Evolutionary conservation across 2,797 vertebrate genomes (phyloP), one percentile per base, ranked within the genome.

Genomic region (Acanthornis magna): DNA sequence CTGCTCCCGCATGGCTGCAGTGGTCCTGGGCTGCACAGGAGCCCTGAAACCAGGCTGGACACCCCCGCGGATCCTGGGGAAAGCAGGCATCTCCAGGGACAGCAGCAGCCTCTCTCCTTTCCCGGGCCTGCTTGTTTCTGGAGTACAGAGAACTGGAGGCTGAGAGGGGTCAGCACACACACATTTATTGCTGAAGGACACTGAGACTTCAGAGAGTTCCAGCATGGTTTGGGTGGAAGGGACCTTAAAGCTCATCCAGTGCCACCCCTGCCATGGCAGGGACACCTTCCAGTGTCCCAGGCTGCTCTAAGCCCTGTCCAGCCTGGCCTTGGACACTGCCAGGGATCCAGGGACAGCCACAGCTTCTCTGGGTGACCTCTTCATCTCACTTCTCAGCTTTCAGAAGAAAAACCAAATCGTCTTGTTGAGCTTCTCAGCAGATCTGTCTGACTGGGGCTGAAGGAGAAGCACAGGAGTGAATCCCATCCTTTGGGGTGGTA

Each of bases 291-390:
- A 26, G 53, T 17, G 1, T 9, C 9, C 45, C 75, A 58, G 38
- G n/a, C 6, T 58, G 45, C 60, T 66, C 76, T 61, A 25, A 66
- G 14, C 53, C 29, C 67, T 1, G 0, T 66, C 38, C 53, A 66
- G 0, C 54, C 45, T 53, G 76, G 17, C 29, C 68, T 60, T 10
- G 76, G 51, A 0, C 68, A 47, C 11, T 79, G 0, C 38, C 20
- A 60, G n/a, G 38, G 76, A 58, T 40, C 71, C 36, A 50, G 67
- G 27, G 20, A 23, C 51, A 72, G 67, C 61, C 71, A 32, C 61
- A 85, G 45, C 71, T 68, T 0, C 47, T 67, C 34, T 73, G 60
- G 38, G 11, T 40, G 34, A 0, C 14, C 47, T 32, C 7, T 54
- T 40, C 2, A 36, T 34, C 27, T 89, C 42, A 47, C 81, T 73